Evolutionary conservation across 2,113 vertebrate species (phyloP), one percentile per base, ranked within the genome.

Genomic region (Scolopax mira): DNA sequence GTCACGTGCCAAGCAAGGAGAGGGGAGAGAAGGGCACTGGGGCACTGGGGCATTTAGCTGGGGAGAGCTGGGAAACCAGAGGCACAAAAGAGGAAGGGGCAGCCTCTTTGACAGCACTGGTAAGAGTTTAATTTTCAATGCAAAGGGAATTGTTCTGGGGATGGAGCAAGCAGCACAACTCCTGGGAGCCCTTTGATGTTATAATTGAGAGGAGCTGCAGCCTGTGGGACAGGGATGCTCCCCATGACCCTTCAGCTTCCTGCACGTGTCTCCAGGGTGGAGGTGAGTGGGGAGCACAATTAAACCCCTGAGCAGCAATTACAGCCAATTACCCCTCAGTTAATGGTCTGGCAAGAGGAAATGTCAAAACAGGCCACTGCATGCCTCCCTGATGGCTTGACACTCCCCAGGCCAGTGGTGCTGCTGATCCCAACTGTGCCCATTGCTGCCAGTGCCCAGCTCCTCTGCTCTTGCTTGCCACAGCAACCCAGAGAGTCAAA

Each of bases 181-280:
- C 92, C 79, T 55, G 93, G 88, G 96, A 93, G 72, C 70, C 49
- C 94, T 97, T 94, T 97, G 94, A 96, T 96, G 94, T 87, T 75
- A 10, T 96, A 96, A 97, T 95, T 95, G 94, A 95, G 96, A 96
- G 90, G 86, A 97, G 39, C 57, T 3, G 9, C 79, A 74, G 93
- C 89, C 94, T 21, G 73, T 6, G 3, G 95, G 96, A 94, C 78
- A 12, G 79, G 86, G 90, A 73, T 89, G 92, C 83, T 95, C 90
- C 62, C 2, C 0, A 22, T 94, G 96, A 97, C 97, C 96, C 97
- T 79, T 82, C 82, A 0, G 7, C 94, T 92, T 90, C 73, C 83
- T 94, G 90, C 94, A 89, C 77, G 90, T 89, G 96, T 90, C 94
- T 89, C 41, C 4, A 1, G 90, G 79, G 65, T 79, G 85, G 77